Evolutionary conservation across 1,140 invertebrate genomes (phyloP), one percentile per base, ranked within the genome.

Genomic region (Meloidogyne hapla): DNA sequence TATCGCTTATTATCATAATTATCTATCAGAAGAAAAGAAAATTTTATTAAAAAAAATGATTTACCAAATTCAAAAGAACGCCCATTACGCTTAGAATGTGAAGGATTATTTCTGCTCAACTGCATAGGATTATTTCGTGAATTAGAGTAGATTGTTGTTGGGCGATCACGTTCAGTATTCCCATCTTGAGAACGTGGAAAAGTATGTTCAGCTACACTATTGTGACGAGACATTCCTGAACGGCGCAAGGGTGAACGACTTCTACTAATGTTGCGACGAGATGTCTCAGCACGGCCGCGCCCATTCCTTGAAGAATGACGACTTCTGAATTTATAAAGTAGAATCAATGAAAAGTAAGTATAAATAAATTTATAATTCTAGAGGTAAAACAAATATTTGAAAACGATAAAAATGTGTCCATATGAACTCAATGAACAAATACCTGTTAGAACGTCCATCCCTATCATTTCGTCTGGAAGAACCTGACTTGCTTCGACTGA

Each of bases 1-100:
- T 56, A 56, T 8, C 48, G 48, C n/a, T 56, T 56, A 56, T 56
- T 56, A 56, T 56, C 48, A n/a, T 56, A 56, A 56, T 56, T n/a
- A 45, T 45, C 42, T 45, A 18, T n/a, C n/a, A n/a, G n/a, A 3
- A 56, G 10, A 42, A 42, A 12, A 10, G 40, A 42, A n/a, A 56
- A 56, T 21, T 33, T 33, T 33, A 8, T n/a, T 56, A n/a, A n/a
- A 5, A 13, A n/a, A 56, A 56, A 18, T 56, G n/a, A 56, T 1
- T n/a, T 6, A n/a, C 48, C 48, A 56, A 56, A 56, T 56, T 56
- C 48, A 56, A n/a, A 56, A 56, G 48, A 56, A 5, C 48, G 18
- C 18, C 18, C 18, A 56, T 5, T 18, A 56, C 48, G 18, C 8
- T 56, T 56, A 1, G 12, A 56, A n/a, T n/a, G 18, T 6, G 48